A percentile compares a stretch with the other conserved stretches of the same genome.
Conservation (phyloP, 2,888 invertebrate genomes). For the Griposia aprilina region DNA sequence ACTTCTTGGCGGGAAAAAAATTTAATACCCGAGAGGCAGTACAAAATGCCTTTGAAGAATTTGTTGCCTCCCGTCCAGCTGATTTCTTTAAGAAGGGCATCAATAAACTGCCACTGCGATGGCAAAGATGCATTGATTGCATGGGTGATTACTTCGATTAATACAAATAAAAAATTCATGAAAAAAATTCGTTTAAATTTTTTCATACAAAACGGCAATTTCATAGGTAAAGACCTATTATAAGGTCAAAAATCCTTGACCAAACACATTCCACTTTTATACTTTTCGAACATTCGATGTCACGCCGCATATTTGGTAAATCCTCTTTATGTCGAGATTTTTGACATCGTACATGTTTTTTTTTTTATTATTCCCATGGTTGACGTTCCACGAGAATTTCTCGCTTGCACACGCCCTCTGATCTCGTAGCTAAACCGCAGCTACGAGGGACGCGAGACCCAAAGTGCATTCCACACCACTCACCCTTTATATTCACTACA, state of each 20-base stretch:
- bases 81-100: too few relatives aligned
- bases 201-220: too few relatives aligned
- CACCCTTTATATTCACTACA: constrained; percentile 53
- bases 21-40: too few relatives aligned
- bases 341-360: constrained; percentile 19
- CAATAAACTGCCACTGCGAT: too few relatives aligned
- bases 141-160: too few relatives aligned
- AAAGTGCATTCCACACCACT: constrained; percentile 55
- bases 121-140: too few relatives aligned
- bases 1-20: too few relatives aligned
- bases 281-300: constrained; percentile 1
- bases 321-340: constrained; percentile 5
- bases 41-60: too few relatives aligned
- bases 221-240: too few relatives aligned
- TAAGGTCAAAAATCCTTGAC: not conserved
- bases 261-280: not conserved
- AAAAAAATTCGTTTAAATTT: too few relatives aligned
- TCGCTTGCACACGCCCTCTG: constrained; percentile 40
- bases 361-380: constrained; percentile 36
- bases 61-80: too few relatives aligned
- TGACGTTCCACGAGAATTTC: constrained; percentile 32
- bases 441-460: constrained; percentile 28
- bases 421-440: constrained; percentile 50
- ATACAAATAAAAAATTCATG: too few relatives aligned
- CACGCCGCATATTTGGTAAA: constrained; percentile 7